Base-by-base conservation (phyloP, 2,888 invertebrate genomes). In the Selenia dentaria region DNA sequence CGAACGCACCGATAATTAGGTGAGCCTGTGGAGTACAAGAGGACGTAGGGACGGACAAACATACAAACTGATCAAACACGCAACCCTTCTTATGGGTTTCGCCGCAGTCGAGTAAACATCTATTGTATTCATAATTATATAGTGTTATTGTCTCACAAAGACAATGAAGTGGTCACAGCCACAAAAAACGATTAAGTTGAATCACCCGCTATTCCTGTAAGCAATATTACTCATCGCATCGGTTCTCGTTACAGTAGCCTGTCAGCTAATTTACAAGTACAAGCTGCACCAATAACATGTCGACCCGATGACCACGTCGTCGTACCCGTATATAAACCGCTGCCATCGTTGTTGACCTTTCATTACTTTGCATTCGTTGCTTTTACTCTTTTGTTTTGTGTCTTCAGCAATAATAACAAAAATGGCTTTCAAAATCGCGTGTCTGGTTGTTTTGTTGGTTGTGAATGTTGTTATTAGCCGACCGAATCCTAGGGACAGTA, bases 401-500 rank as follows among this genome's bases (percentile, higher is more conserved):
- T 22, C 5, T 6, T 22, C 22, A 25, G 6, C 12, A 27, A 32
- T 38, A 6, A 16, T 38, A 14, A 13, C n/a, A 25, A 43, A 37
- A 34, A 47, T 47, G 51, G 28, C 24, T 38, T 6, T 45, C 39
- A 51, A 43, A 45, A 34, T 26, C 36, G 44, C 42, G 18, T 12
- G 34, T 31, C 31, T 51, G 6, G 24, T 44, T 2, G 31, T 28
- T 45, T 22, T 43, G 6, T 25, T 47, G 10, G 14, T 22, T 29
- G 42, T 38, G 20, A 25, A 42, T 18, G 39, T 34, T 14, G 42
- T 24, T 5, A 5, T 36, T 8, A 33, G 37, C 20, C n/a, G 60
- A 14, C 75, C 80, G 6, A 64, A 66, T 12, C 77, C 80, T 6
- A 65, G 67, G 51, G 70, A 72, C 29, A 60, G 52, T 16, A 62